Base-by-base conservation (phyloP, 2,113 vertebrate genomes). In the Xenopus tropicalis region DNA sequence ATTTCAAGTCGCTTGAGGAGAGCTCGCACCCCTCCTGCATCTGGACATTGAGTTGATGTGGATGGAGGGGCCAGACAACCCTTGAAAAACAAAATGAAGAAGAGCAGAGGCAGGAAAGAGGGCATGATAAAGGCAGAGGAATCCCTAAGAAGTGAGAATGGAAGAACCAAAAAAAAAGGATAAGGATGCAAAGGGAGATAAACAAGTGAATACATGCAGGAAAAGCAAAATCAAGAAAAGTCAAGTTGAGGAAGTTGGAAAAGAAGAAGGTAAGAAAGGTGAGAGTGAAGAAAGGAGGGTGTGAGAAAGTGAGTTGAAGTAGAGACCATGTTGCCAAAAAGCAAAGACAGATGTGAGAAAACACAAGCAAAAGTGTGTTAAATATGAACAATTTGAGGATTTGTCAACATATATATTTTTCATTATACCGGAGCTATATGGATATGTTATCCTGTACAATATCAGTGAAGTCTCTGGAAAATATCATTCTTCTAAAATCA, bases 1-100 rank as follows among this genome's bases (percentile, higher is more conserved):
- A 70, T 65, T 16, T 20, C 20, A 61, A 77, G 46, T 2, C 67
- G 67, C 58, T 77, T 70, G 12, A 70, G 67, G 19, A 70, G 48
- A 12, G 43, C 23, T 29, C 19, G 22, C 17, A 77, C 61, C 1
- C 59, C 56, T 17, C 54, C 67, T 17, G 67, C 42, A 22, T 70
- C 67, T 65, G 67, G 58, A 42, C 67, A 70, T 8, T 17, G 21
- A 21, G 62, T 14, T 10, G 61, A 21, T 3, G 59, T 46, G 37
- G 46, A 12, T 12, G 56, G 10, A 25, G 72, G 56, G 14, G 72
- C 72, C 7, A 57, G 66, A 9, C 48, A 42, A 21, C 65, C 51
- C 24, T 43, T 57, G 2, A 44, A 57, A 51, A 74, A 62, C 11
- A 48, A 37, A 43, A 74, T 11, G 25, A 43, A 10, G 20, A 62